These are phyloP conservation scores for Solenopsis invicta DNA, from an alignment of 1,140 invertebrate species.

Conservation along the genomic window DNA sequence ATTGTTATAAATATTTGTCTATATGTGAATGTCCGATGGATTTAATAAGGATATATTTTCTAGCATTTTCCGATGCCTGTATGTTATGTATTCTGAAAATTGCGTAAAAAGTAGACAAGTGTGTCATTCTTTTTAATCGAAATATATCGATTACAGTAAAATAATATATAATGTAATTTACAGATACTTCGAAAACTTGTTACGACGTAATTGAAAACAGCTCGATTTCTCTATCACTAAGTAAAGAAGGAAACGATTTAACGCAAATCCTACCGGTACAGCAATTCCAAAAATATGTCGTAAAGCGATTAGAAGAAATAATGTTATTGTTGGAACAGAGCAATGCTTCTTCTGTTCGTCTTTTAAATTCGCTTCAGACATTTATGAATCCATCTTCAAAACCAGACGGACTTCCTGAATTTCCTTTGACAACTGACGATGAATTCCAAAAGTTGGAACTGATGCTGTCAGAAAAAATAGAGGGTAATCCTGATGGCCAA, in stretches of 20 bases:
- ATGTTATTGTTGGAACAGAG: neutral
- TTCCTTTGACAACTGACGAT: slow-evolving; percentile 1
- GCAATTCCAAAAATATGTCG: neutral
- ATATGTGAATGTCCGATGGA: too few species aligned
- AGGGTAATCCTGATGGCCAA: neutral
- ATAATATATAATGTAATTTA: neutral
- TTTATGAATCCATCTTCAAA: slow-evolving; percentile 4
- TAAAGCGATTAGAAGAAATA: neutral
- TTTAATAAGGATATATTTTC: too few species aligned
- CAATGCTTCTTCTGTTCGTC: neutral
- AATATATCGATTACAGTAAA: neutral
- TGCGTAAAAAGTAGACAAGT: neutral
- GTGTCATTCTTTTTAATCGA: neutral
- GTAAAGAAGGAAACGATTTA: neutral
- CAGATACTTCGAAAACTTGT: neutral
- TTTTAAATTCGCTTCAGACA: slow-evolving; percentile 13
- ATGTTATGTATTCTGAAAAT: too few species aligned
- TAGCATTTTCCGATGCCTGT: too few species aligned
- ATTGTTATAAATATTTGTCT: too few species aligned
- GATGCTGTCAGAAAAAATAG: neutral
- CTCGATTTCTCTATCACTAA: neutral
- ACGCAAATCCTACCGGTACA: neutral
- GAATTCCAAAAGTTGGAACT: neutral
- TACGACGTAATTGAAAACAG: neutral
- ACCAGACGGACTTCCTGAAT: slow-evolving; percentile 14